These are phyloP conservation scores for Gopherus evgoodei DNA, from an alignment of 2,113 vertebrate species.

Conservation along the genomic window DNA sequence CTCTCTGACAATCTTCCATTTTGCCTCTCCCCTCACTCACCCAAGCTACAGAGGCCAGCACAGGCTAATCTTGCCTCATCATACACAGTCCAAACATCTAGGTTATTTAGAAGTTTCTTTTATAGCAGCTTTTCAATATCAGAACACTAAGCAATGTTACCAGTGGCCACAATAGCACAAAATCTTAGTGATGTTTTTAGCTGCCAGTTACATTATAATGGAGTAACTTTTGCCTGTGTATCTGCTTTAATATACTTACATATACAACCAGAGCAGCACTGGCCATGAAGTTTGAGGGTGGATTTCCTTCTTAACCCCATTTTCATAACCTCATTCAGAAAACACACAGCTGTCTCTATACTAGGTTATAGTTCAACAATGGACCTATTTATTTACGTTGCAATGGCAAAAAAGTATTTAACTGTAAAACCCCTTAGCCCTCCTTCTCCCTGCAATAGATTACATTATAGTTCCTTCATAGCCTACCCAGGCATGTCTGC, in stretches of 20 bases:
- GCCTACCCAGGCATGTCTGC: conserved; percentile 3
- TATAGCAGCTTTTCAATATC: conserved; percentile 44
- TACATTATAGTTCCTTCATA: background rate
- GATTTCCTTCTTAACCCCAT: background rate
- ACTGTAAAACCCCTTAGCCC: background rate
- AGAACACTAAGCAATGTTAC: conserved; percentile 42
- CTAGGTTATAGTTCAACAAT: background rate
- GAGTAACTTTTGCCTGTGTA: conserved; percentile 23
- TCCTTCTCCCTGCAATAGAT: background rate
- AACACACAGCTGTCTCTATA: background rate
- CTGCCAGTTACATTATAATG: background rate
- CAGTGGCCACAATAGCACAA: background rate
- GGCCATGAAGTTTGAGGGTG: background rate
- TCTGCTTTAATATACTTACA: background rate
- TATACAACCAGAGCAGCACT: background rate
- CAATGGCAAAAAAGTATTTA: background rate
- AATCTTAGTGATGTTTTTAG: conserved; percentile 19
- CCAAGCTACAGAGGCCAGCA: conserved; percentile 30
- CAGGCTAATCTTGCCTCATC: conserved; percentile 52
- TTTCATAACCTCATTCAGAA: background rate
- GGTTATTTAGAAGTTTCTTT: conserved; percentile 44
- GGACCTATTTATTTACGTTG: background rate
- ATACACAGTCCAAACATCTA: conserved; percentile 25
- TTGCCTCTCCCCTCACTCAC: conserved; percentile 10
- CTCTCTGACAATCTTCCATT: conserved; percentile 41